phyloP scores from a whole-genome alignment of 2,113 vertebrate species.

The Caranx melampygus region DNA sequence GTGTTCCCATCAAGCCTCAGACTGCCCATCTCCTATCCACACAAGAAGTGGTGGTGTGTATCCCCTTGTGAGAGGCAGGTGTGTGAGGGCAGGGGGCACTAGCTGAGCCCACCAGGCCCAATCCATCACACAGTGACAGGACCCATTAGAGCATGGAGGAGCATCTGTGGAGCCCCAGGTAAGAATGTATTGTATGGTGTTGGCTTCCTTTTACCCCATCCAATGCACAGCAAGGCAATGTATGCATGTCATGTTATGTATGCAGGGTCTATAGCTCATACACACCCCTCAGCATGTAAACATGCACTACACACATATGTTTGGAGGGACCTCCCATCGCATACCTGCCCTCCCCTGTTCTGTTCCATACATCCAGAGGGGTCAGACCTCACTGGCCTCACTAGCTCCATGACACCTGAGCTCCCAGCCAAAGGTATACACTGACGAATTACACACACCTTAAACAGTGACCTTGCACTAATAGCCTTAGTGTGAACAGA shows the following conservation, averaged over 20 bases:
- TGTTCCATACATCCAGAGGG: constrained; percentile 27
- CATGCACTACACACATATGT: constrained; percentile 11
- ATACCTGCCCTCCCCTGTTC: constrained; percentile 5
- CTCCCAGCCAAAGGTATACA: constrained; percentile 33
- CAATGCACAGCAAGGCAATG: constrained; percentile 73
- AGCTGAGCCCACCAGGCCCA: constrained; percentile 72
- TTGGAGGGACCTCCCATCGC: background rate
- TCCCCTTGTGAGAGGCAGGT: constrained; percentile 67
- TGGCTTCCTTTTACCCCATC: constrained; percentile 54
- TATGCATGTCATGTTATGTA: constrained; percentile 60
- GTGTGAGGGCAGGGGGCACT: constrained; percentile 63
- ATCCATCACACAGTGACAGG: constrained; percentile 81
- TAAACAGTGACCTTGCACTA: constrained; percentile 60
- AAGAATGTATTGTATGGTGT: constrained; percentile 39
- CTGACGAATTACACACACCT: constrained; percentile 24
- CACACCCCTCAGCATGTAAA: background rate
- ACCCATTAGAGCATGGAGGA: constrained; percentile 77
- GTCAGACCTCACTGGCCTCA: constrained; percentile 20
- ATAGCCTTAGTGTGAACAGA: constrained; percentile 57
- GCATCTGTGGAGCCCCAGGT: constrained; percentile 78
- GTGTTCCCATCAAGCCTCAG: background rate
- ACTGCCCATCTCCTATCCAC: constrained; percentile 20
- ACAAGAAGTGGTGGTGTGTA: constrained; percentile 42
- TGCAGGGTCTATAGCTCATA: constrained; percentile 7
- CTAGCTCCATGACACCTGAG: constrained; percentile 49